These are phyloP conservation scores for Sinonovacula constricta DNA, from an alignment of 1,140 invertebrate genomes.

Conservation along the genomic window DNA sequence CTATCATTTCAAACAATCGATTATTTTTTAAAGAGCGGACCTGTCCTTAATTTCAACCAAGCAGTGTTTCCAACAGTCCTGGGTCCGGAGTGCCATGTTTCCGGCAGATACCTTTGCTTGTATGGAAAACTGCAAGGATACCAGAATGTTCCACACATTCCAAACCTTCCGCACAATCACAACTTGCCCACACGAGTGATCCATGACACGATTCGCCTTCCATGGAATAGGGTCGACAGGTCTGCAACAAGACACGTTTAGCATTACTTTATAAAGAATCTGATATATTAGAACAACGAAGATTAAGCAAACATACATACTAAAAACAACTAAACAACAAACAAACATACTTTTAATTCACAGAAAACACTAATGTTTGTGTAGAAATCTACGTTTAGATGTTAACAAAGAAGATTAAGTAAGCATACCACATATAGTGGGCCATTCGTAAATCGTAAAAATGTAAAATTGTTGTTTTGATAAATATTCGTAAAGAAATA, in stretches of 20 bases:
- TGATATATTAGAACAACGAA: too few relatives aligned
- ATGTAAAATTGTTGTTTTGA: too few relatives aligned
- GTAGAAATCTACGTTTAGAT: too few relatives aligned
- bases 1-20: too few relatives aligned
- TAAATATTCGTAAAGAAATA: too few relatives aligned
- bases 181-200: slow-evolving; percentile 1
- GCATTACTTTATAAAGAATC: too few relatives aligned
- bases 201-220: slow-evolving; percentile 39
- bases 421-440: neutral
- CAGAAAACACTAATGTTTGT: too few relatives aligned
- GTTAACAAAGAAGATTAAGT: neutral
- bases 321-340: too few relatives aligned
- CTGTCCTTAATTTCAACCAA: too few relatives aligned
- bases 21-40: too few relatives aligned
- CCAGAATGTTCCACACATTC: slow-evolving; percentile 33
- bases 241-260: neutral
- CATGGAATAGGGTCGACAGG: neutral
- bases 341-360: too few relatives aligned
- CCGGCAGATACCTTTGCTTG: slow-evolving; percentile 26
- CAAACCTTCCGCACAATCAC: slow-evolving; percentile 17
- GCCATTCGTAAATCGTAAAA: neutral
- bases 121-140: neutral
- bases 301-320: too few relatives aligned
- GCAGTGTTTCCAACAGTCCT: neutral
- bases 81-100: neutral